A percentile compares a stretch with the other conserved stretches of the same genome.
These are phyloP conservation scores for Cyprinella venusta DNA, from an alignment of 2,797 vertebrate species.

Conservation along the genomic window DNA sequence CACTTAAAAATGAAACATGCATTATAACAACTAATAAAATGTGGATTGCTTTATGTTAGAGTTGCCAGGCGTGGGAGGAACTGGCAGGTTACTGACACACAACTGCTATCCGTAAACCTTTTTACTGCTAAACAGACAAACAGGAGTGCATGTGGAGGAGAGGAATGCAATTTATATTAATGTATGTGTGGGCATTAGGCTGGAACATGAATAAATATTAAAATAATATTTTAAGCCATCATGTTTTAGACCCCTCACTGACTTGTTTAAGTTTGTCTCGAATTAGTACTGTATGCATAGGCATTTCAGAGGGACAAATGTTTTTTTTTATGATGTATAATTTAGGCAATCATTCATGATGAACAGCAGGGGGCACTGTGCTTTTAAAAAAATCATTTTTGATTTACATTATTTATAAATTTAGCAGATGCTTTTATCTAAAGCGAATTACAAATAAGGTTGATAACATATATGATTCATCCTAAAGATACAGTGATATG, in stretches of 20 bases:
- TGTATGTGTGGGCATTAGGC: background rate
- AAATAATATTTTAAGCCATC: background rate
- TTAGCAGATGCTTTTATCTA: constrained; percentile 9
- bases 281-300: background rate
- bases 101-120: background rate
- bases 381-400: background rate
- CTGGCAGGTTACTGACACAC: constrained; percentile 21
- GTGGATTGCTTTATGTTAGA: background rate
- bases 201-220: background rate
- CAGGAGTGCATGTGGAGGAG: constrained; percentile 3
- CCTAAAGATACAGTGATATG: background rate
- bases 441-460: background rate
- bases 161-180: constrained; percentile 18
- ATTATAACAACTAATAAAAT: background rate
- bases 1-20: constrained; percentile 1
- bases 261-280: background rate
- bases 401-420: background rate
- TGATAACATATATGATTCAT: constrained; percentile 8
- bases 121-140: background rate
- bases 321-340: background rate
- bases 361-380: constrained; percentile 49
- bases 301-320: background rate
- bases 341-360: background rate
- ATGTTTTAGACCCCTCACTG: background rate
- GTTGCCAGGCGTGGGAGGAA: constrained; percentile 1